Percentiles rank a stretch among this genome's conserved stretches.
phyloP scores from a whole-genome alignment of 30 jellyfish, hydroid and myxozoan species.

The Turritopsis rubra region DNA sequence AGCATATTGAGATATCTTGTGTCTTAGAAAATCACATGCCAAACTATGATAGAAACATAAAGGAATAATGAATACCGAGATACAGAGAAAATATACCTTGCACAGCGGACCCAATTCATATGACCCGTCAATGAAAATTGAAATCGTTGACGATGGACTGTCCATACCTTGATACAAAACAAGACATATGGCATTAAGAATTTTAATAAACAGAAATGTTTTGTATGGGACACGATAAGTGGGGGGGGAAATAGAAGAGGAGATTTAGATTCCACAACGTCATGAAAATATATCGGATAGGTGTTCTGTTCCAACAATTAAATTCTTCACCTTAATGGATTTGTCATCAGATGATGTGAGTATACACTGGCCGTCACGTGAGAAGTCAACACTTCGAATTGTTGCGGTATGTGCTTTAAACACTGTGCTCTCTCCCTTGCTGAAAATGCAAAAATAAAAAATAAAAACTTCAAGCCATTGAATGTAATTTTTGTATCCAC shows the following conservation, averaged over 20 bases:
- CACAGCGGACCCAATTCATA: constrained; percentile 97
- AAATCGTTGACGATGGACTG: constrained; percentile 91
- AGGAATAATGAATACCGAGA: no score
- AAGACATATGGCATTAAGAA: no score
- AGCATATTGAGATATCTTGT: no score
- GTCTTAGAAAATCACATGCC: no score
- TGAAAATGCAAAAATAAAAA: neutral
- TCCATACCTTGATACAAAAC: constrained; percentile 55
- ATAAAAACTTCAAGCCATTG: neutral
- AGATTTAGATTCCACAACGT: no score
- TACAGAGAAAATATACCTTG: constrained; percentile 45
- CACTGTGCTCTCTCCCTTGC: constrained; percentile 95
- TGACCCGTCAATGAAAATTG: constrained; percentile 91
- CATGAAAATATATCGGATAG: no score
- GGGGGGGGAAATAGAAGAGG: no score
- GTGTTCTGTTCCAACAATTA: no score
- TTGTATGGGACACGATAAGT: no score
- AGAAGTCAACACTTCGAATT: constrained; percentile 88
- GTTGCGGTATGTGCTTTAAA: constrained; percentile 97
- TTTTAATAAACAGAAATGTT: neutral
- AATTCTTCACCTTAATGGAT: constrained; percentile 72
- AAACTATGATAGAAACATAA: no score
- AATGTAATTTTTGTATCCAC: neutral
- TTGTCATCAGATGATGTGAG: constrained; percentile 94
- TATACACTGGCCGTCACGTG: constrained; percentile 73